Base-by-base conservation (phyloP, 2,888 invertebrate genomes). In the Hydrotaea cyrtoneurina region DNA sequence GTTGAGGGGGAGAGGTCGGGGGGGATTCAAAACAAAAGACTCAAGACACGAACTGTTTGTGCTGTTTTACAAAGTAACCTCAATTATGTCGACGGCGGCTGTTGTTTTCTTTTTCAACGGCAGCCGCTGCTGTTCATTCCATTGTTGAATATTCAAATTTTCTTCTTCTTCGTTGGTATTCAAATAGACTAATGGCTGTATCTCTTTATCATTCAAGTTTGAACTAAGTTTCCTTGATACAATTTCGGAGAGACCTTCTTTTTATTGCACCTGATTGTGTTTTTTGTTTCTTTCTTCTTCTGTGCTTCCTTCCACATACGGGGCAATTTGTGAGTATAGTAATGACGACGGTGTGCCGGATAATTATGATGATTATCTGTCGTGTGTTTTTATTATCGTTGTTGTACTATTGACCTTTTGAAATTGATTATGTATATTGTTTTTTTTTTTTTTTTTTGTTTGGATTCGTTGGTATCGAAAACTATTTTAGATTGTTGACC, bases 11-110 rank as follows among this genome's bases (percentile, higher is more conserved):
- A n/a, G 31, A 7, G 31, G 31, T 31, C 31, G 31, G 43, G 23
- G 46, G 69, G 69, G 69, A 43, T 13, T 43, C 46, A 19, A 78
- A 78, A 76, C 46, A 78, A 80, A 80, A 72, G 73, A 78, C 76
- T 73, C 76, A 77, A 77, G 36, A 59, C 46, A 17, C 73, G 77
- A 73, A 80, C 80, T 75, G 50, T 69, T 23, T 57, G n/a, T 21
- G 17, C 15, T 77, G 55, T 21, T 43, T 74, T 43, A 46, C 57
- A 43, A 19, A 64, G 21, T 57, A 74, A 66, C 43, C 72, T 72
- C 72, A 50, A 64, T 80, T 74, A 43, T 74, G 74, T 69, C 69
- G 46, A 11, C 21, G 23, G 46, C 39, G 46, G 66, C 66, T 66
- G 21, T 17, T 66, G 26, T 31, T 31, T 31, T 7, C 2, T 31